Percentiles rank a stretch among this genome's conserved stretches.
Evolutionary conservation across 92 coral and sea anemone species (phyloP).

Genomic region (Umimayanthus chanpuru): DNA sequence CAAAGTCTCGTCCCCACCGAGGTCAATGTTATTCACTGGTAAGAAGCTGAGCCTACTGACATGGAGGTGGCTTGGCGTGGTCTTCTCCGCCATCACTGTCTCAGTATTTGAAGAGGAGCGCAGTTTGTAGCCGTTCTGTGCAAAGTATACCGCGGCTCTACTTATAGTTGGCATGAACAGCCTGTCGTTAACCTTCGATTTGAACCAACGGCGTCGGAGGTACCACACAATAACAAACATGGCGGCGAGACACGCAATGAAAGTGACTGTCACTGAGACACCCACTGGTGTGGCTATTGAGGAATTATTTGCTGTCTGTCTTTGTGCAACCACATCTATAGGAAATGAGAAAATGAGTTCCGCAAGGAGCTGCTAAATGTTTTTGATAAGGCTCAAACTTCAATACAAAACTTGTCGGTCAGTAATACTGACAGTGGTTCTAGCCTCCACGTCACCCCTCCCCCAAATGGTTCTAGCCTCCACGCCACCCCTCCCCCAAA

Average conservation of each 20-base stretch:
- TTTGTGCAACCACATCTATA: background rate
- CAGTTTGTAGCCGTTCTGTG: background rate
- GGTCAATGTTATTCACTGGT: conserved; percentile 28
- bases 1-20: background rate
- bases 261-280: conserved; percentile 68
- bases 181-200: background rate
- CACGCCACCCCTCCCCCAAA: no score
- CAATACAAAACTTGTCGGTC: no score
- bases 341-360: background rate
- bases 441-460: no score
- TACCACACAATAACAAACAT: conserved; percentile 30
- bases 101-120: background rate
- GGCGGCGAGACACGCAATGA: conserved; percentile 54
- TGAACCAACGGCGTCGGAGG: conserved; percentile 38
- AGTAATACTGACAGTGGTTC: no score
- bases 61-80: background rate
- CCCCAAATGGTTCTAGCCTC: no score
- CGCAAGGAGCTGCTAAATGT: background rate
- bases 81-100: conserved; percentile 11
- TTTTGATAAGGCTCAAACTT: no score
- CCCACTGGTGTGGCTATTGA: conserved; percentile 60
- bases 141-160: background rate
- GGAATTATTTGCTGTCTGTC: conserved; percentile 4
- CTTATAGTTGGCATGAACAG: background rate
- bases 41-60: conserved; percentile 2